Percentiles rank a stretch among this genome's conserved stretches.
Evolutionary conservation across 1,140 invertebrate genomes (phyloP).

Genomic region (Drosophila orosa): DNA sequence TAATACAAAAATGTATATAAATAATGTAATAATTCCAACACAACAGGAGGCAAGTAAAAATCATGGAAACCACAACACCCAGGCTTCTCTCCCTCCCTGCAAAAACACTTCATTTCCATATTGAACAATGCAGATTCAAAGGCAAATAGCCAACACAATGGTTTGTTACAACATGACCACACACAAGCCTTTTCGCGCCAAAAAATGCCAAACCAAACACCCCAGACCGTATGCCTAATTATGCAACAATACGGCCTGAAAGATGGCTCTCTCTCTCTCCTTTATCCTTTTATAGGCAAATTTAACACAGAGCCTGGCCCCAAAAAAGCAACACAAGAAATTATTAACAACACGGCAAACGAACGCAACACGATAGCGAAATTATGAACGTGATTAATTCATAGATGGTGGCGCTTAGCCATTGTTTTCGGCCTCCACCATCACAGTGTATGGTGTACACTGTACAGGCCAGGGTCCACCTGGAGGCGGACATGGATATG

Average conservation of each 20-base stretch:
- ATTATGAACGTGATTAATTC: slow-evolving; percentile 83
- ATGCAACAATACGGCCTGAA: slow-evolving; percentile 60
- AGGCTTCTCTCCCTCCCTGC: neutral
- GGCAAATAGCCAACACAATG: slow-evolving; percentile 42
- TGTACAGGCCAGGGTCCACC: slow-evolving; percentile 20
- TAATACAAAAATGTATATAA: slow-evolving; percentile 5
- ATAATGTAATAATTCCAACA: neutral
- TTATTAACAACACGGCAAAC: slow-evolving; percentile 59
- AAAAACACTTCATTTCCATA: slow-evolving; percentile 65
- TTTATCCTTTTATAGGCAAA: slow-evolving; percentile 75
- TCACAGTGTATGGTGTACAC: neutral
- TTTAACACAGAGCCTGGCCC: slow-evolving; percentile 53
- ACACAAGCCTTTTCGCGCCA: slow-evolving; percentile 79
- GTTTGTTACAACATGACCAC: slow-evolving; percentile 79
- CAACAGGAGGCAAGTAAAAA: neutral
- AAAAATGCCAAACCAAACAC: slow-evolving; percentile 73
- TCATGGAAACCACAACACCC: slow-evolving; percentile 8
- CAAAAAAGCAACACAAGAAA: slow-evolving; percentile 45
- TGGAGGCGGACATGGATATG: slow-evolving; percentile 9
- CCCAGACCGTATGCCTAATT: slow-evolving; percentile 65
- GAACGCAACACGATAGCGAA: slow-evolving; percentile 67
- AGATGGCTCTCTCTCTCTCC: slow-evolving; percentile 34
- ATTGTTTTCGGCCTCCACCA: slow-evolving; percentile 64
- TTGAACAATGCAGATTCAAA: slow-evolving; percentile 58
- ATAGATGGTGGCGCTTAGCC: slow-evolving; percentile 80